A percentile compares a stretch with the other conserved stretches of the same genome.
Evolutionary conservation across 2,888 invertebrate species (phyloP).

Genomic region (Unio delphinus): DNA sequence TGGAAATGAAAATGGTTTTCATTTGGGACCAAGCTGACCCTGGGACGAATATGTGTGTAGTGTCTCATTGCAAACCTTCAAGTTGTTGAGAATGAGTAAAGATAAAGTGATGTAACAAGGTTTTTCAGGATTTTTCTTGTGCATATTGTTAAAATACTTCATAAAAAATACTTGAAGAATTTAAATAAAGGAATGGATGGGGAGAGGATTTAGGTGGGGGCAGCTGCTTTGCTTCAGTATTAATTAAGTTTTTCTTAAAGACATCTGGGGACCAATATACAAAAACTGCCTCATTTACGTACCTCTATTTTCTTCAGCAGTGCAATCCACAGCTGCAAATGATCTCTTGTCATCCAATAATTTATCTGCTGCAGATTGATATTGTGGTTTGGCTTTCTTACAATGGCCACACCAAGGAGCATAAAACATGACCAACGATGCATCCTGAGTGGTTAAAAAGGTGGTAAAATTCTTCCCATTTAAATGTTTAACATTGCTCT

Average conservation of each 20-base stretch:
- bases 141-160: no score
- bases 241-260: neutral
- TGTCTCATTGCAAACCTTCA: no score
- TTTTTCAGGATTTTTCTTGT: no score
- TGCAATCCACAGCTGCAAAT: conserved; percentile 88
- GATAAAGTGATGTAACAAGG: no score
- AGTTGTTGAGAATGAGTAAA: no score
- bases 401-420: conserved; percentile 94
- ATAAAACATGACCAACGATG: conserved; percentile 90
- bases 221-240: neutral
- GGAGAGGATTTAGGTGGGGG: neutral
- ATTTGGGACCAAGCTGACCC: no score
- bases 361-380: conserved; percentile 83
- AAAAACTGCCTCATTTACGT: neutral
- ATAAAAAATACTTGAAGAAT: no score
- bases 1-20: no score
- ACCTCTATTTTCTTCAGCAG: conserved; percentile 48
- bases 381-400: conserved; percentile 88
- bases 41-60: no score
- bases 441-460: conserved; percentile 84
- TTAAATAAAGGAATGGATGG: no score
- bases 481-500: conserved; percentile 83
- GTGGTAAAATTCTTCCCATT: conserved; percentile 80
- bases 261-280: neutral
- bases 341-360: conserved; percentile 75